Evolutionary conservation across 2,113 vertebrate species (phyloP).

Genomic region (Stigmatopora nigra): DNA sequence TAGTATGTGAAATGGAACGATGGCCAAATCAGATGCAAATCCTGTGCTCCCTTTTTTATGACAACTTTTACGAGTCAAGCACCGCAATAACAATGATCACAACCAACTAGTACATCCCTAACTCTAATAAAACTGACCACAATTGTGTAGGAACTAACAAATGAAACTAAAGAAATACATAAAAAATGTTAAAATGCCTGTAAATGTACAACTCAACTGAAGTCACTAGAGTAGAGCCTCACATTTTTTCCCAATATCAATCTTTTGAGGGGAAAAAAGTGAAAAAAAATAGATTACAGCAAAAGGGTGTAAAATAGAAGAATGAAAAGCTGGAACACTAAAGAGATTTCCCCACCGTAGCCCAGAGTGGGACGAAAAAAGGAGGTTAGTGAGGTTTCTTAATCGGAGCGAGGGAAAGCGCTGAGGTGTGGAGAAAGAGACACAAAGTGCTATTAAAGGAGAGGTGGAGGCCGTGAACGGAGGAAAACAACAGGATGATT

Average conservation of each 20-base stretch:
- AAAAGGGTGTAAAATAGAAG: constrained; percentile 17
- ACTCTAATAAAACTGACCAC: not conserved
- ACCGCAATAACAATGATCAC: too few species aligned
- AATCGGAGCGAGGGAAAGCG: constrained; percentile 47
- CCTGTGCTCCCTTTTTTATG: not conserved
- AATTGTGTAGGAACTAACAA: not conserved
- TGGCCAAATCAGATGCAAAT: not conserved
- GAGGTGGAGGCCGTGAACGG: constrained; percentile 47
- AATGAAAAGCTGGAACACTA: constrained; percentile 19
- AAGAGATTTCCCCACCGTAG: constrained; percentile 50
- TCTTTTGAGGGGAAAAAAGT: constrained; percentile 16
- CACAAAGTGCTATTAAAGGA: constrained; percentile 37
- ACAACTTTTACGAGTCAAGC: too few species aligned
- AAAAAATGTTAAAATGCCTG: not conserved
- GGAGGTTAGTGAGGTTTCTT: constrained; percentile 42
- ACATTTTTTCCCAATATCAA: constrained; percentile 2
- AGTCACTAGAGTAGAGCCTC: constrained; percentile 28
- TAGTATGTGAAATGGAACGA: not conserved
- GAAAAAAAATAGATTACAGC: constrained; percentile 13
- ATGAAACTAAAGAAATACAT: not conserved
- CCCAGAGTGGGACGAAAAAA: constrained; percentile 21
- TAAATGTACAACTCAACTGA: not conserved
- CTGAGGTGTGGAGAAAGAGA: constrained; percentile 54
- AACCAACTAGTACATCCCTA: too few species aligned
- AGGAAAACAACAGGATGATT: constrained; percentile 58